Base-by-base conservation (phyloP, 2,797 vertebrate genomes). In the Holocentrus rufus region DNA sequence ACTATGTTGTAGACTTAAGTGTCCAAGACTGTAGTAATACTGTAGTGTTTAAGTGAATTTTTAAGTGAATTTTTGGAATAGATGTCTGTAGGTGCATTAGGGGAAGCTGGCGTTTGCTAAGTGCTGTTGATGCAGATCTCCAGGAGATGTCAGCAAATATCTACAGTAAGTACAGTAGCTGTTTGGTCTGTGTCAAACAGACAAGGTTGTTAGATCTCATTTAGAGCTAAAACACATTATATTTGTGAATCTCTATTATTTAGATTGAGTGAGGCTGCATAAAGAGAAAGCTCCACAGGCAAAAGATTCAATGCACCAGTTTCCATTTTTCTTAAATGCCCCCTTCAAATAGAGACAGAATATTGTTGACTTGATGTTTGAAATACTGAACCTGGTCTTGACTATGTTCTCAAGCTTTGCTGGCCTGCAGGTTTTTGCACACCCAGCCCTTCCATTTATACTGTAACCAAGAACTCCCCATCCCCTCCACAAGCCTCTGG, bases 81-180 rank as follows among this genome's bases (percentile, higher is more conserved):
- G 2, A 58, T 8, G 18, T 44, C 15, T 52, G 34, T 4, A 13
- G 52, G 8, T 53, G 30, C 31, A n/a, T 18, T 34, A 18, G 3
- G 11, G 27, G 7, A 31, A 52, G 20, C 0, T 25, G 50, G n/a
- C 1, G 0, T 20, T 49, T 8, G 69, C 1, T 2, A 34, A 13
- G 7, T 85, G 88, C 71, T 82, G 77, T 80, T 81, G 13, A 73
- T 27, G 13, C 59, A 61, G 0, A 69, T 77, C 2, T 83, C 91
- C 91, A 92, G 88, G 54, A 92, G 91, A 86, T 90, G 91, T 83
- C 91, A 90, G 88, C 86, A 91, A 50, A 86, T 60, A 69, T 67
- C 82, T 66, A 62, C 62, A 30, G 31, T 47, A 39, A 46, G 46
- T 57, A 68, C 27, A 74, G 8, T 25, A 25, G 46, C 31, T 1